Conservation (phyloP, 2,888 invertebrate species). For the Meghimatium bilineatum region DNA sequence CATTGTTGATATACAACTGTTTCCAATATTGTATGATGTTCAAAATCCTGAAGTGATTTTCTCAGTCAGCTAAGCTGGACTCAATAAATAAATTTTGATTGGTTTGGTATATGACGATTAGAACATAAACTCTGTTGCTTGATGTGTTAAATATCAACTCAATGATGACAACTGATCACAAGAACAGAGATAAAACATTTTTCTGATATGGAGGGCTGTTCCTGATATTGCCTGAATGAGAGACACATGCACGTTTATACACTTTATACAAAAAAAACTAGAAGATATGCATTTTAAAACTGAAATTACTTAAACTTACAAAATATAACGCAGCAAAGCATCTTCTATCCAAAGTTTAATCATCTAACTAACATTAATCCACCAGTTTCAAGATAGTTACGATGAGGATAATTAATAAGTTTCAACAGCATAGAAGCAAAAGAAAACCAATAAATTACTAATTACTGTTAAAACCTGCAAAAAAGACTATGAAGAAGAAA, state of each 20-base stretch:
- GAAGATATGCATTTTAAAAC: neutral
- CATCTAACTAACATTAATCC: neutral
- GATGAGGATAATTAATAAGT: neutral
- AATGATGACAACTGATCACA: neutral
- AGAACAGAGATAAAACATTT: neutral
- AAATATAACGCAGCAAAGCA: neutral
- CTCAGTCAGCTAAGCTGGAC: constrained; percentile 43
- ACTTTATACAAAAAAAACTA: neutral
- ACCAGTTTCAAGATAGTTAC: neutral
- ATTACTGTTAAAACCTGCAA: too few species aligned
- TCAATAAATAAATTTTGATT: neutral
- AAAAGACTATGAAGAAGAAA: too few species aligned
- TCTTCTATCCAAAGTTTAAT: neutral
- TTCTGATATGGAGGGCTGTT: neutral
- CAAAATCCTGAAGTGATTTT: constrained; percentile 37
- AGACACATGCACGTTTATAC: neutral
- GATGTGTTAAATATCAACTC: neutral
- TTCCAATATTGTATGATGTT: neutral
- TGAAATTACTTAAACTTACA: neutral
- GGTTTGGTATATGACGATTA: neutral
- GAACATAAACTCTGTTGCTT: neutral
- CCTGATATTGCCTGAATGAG: neutral
- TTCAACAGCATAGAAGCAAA: too few species aligned
- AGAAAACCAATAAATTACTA: too few species aligned
- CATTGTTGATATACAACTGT: neutral